Evolutionary conservation across 2,888 invertebrate species (phyloP), one percentile per base, ranked within the genome.

Genomic region (Deilephila porcellus): DNA sequence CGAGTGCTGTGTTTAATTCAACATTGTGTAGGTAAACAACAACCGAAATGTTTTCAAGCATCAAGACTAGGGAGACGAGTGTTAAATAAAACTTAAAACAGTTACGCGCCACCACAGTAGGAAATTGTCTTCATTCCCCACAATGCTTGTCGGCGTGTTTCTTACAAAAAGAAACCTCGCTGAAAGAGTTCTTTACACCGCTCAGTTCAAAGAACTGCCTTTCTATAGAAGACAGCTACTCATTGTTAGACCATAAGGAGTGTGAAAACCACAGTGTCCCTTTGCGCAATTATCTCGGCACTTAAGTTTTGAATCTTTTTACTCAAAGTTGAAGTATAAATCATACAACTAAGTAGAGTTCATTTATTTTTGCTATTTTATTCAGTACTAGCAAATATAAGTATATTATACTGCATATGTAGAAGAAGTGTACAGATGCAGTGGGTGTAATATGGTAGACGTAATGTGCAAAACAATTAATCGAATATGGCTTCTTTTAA

Each of bases 61-160:
- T 79, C 82, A 80, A 77, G 77, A 75, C 77, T 76, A 37, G 60
- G 45, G 45, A 78, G 77, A 77, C 72, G 75, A 75, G 75, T 78
- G 79, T 79, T 79, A 75, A 82, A 80, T 80, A 73, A 74, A 81
- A 81, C 80, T 83, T 82, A 82, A 80, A 80, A 78, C 72, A 20
- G 37, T 29, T 59, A 60, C 29, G 59, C 76, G 77, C 74, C 78
- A 78, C 78, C 75, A 77, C 76, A 79, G 79, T 79, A 78, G 84
- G 82, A 86, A 86, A 88, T 86, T 85, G 85, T 86, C 85, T 86
- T 84, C 85, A 86, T 88, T 87, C 85, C 84, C 85, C 82, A 82
- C 86, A 86, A 81, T 81, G 80, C 83, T 79, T 77, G 83, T 78
- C 80, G 78, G 78, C 78, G 75, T 77, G 80, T 82, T 85, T 80